Percentiles rank a stretch among this genome's conserved stretches.
Evolutionary conservation across 2,113 vertebrate genomes (phyloP).

Genomic region (Brachypodius melanocephalos): DNA sequence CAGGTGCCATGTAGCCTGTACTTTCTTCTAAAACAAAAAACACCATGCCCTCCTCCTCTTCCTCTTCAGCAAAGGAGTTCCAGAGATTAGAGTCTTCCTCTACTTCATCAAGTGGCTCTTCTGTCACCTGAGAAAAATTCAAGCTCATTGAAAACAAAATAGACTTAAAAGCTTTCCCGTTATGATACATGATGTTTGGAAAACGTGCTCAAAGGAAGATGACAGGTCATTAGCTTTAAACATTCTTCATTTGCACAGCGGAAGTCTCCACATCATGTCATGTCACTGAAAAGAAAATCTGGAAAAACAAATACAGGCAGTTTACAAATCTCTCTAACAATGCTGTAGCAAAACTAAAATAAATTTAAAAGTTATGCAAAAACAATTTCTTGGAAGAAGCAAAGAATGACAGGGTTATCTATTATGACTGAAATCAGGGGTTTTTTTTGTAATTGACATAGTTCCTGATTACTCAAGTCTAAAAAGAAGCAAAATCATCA

Average conservation of each 20-base stretch:
- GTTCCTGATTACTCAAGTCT: not conserved
- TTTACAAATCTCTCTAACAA: not conserved
- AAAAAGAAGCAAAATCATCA: not conserved
- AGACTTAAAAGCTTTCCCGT: not conserved
- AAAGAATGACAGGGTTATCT: not conserved
- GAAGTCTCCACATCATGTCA: not conserved
- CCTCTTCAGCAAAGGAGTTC: conserved; percentile 87
- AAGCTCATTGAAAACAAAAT: not conserved
- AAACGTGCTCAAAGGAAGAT: not conserved
- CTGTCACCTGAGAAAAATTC: conserved; percentile 84
- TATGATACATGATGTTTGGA: not conserved
- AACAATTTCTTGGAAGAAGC: not conserved
- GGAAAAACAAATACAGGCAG: not conserved
- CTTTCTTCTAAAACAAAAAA: conserved; percentile 97
- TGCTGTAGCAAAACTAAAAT: not conserved
- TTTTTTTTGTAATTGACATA: not conserved
- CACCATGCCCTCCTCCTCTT: conserved; percentile 84
- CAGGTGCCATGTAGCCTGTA: conserved; percentile 96
- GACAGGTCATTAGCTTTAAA: not conserved
- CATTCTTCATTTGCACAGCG: not conserved
- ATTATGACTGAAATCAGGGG: not conserved
- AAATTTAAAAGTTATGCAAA: not conserved
- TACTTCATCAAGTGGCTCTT: conserved; percentile 85
- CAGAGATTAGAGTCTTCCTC: conserved; percentile 83
- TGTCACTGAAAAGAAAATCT: not conserved